phyloP scores from a whole-genome alignment of 1,140 invertebrate species.

The Pseudobourletiella spinata region DNA sequence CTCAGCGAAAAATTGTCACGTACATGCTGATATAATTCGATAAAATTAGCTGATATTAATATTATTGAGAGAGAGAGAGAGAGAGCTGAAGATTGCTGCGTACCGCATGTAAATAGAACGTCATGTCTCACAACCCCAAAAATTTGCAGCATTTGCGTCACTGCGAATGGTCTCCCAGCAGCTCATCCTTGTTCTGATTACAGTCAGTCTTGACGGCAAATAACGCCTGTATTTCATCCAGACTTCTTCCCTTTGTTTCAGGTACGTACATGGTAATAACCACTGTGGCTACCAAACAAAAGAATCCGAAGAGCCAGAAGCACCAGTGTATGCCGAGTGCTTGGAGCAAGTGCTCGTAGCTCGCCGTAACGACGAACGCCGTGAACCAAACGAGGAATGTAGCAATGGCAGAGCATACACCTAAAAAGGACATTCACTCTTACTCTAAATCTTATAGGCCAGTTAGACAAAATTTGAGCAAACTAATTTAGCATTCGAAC shows the following conservation, averaged over 20 bases:
- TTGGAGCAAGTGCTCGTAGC: slow-evolving; percentile 52
- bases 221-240: slow-evolving; percentile 27
- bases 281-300: slow-evolving; percentile 5
- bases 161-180: no score
- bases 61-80: no score
- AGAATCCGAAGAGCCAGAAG: slow-evolving; percentile 25
- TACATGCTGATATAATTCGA: no score
- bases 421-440: slow-evolving; percentile 29
- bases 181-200: no score
- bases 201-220: no score
- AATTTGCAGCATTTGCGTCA: no score
- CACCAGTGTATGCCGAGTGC: slow-evolving; percentile 40
- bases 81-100: no score
- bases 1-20: no score
- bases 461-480: no score
- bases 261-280: slow-evolving; percentile 23
- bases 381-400: slow-evolving; percentile 65
- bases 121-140: no score
- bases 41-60: no score
- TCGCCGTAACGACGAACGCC: slow-evolving; percentile 68
- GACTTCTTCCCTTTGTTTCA: slow-evolving; percentile 26
- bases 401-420: slow-evolving; percentile 51
- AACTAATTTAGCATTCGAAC: slow-evolving; percentile 4
- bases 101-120: no score
- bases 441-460: not conserved